These are phyloP conservation scores for Camelus bactrianus DNA, from an alignment of 2,113 vertebrate species.

Conservation along the genomic window DNA sequence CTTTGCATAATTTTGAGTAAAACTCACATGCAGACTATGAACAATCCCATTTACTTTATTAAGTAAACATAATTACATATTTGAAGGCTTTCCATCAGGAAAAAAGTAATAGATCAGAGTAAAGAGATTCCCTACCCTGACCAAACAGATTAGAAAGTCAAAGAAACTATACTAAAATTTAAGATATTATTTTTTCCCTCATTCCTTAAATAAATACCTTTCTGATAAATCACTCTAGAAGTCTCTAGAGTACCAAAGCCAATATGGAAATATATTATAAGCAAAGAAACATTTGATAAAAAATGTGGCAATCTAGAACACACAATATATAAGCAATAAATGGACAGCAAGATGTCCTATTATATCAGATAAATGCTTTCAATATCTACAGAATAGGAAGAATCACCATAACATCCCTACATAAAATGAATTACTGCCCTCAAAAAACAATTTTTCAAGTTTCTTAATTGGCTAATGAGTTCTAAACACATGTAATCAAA, in stretches of 20 bases:
- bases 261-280: constrained; percentile 79
- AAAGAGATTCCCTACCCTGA: constrained; percentile 38
- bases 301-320: constrained; percentile 81
- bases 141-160: constrained; percentile 24
- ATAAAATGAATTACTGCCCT: constrained; percentile 66
- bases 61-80: constrained; percentile 55
- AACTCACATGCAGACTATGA: constrained; percentile 14
- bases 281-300: constrained; percentile 80
- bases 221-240: constrained; percentile 77
- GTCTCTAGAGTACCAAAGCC: constrained; percentile 76
- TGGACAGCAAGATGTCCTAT: constrained; percentile 81
- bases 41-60: background rate
- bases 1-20: constrained; percentile 2
- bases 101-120: constrained; percentile 18
- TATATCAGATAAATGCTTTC: constrained; percentile 83
- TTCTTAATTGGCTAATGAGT: constrained; percentile 75
- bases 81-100: constrained; percentile 12
- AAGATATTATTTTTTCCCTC: constrained; percentile 60
- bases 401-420: constrained; percentile 65
- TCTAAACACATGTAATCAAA: constrained; percentile 80
- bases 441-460: constrained; percentile 61
- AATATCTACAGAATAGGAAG: constrained; percentile 81
- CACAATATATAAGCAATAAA: constrained; percentile 81
- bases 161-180: constrained; percentile 69
- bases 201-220: constrained; percentile 64